phyloP scores from a whole-genome alignment of 2,113 vertebrate species.

The Cyanistes caeruleus region DNA sequence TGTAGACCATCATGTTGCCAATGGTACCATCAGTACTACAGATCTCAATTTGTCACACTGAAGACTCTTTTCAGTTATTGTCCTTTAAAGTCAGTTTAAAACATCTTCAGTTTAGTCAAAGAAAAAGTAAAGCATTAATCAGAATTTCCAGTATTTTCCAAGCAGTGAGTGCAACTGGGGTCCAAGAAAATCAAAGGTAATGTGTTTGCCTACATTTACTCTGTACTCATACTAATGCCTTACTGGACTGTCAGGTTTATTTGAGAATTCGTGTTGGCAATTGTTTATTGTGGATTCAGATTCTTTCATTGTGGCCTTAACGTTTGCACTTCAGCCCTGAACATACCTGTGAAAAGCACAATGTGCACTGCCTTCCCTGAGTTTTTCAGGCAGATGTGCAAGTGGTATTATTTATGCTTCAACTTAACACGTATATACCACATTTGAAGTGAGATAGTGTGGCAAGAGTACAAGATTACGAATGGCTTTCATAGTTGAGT shows the following conservation, averaged over 20 bases:
- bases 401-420: conserved; percentile 53
- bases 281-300: background rate
- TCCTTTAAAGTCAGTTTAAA: background rate
- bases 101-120: background rate
- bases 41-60: background rate
- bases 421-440: conserved; percentile 49
- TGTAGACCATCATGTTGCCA: background rate
- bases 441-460: conserved; percentile 62
- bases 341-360: background rate
- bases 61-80: background rate
- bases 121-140: background rate
- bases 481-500: conserved; percentile 57
- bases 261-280: background rate
- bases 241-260: background rate
- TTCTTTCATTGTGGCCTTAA: background rate
- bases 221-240: background rate
- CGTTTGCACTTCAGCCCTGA: background rate
- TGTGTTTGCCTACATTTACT: background rate
- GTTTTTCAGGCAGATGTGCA: conserved; percentile 52
- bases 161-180: background rate
- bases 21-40: background rate
- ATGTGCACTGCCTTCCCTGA: background rate
- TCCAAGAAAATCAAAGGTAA: background rate
- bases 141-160: background rate
- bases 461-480: conserved; percentile 49